Base-by-base conservation (phyloP, 2,888 invertebrate genomes). In the Hyppa rectilinea region DNA sequence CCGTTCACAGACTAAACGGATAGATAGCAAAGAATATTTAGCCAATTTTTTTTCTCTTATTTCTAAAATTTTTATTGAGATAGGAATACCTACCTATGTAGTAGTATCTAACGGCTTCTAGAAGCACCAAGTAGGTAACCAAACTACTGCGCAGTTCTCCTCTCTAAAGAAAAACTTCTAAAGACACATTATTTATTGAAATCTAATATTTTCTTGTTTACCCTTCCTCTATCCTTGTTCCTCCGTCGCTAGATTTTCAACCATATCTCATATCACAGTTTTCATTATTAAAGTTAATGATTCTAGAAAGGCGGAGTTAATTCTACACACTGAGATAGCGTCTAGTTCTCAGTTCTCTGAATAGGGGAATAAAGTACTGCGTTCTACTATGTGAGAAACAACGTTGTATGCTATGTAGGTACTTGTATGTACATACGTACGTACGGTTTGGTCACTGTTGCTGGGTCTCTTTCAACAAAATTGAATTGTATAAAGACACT, bases 291-390 rank as follows among this genome's bases (percentile, higher is more conserved):
- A 66, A 80, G 36, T 53, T 62, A 58, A 75, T 75, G 50, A 59
- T 75, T 49, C 23, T 67, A 58, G 52, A 62, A 80, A 75, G 36
- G 29, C 56, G 26, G 29, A 65, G 50, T 63, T 78, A 81, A 81
- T 76, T 76, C 60, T 64, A 58, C 17, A 14, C 53, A 40, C 36
- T 69, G 56, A 58, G 52, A 58, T 64, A 61, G 53, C 23, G 52
- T 34, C 50, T 60, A 43, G 52, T 52, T 76, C 56, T 53, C 56
- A 43, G 52, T 52, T 76, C 56, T 53, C 56, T 81, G 70, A 81
- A 81, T 64, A 56, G 47, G 31, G 61, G 52, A 58, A 78, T 81
- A 78, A 81, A 81, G 50, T 61, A 43, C 50, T 62, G 34, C 31
- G 55, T 49, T 52, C 23, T 43, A 59, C 34, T 71, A 75, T 65